phyloP scores from a whole-genome alignment of 2,888 invertebrate genomes.

The Stomorhina lunata region DNA sequence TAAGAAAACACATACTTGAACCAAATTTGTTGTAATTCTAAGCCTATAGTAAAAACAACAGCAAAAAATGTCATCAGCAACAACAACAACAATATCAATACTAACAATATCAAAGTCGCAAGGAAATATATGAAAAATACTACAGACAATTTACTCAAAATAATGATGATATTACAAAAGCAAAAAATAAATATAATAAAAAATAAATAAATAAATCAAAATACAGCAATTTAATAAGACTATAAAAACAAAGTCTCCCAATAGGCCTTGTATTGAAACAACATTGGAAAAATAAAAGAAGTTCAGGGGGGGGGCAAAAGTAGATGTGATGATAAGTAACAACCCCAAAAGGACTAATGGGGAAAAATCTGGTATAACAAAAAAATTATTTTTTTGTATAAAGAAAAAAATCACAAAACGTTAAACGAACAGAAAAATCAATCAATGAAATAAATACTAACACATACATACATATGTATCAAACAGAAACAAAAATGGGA shows the following conservation, averaged over 20 bases:
- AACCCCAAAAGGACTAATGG: background rate
- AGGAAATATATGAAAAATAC: conserved; percentile 14
- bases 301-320: background rate
- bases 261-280: background rate
- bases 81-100: conserved; percentile 6
- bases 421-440: conserved; percentile 51
- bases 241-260: conserved; percentile 1
- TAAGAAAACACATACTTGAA: background rate
- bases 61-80: conserved; percentile 14
- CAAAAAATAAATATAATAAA: conserved; percentile 1
- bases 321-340: background rate
- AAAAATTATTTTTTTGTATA: background rate
- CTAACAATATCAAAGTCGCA: conserved; percentile 10
- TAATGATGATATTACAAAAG: background rate
- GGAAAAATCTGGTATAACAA: background rate
- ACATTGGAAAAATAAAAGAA: too few relatives aligned
- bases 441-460: conserved; percentile 56
- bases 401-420: background rate
- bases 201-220: conserved; percentile 52
- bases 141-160: background rate
- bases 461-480: background rate
- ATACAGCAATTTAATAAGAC: conserved; percentile 48
- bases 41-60: background rate
- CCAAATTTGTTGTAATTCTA: background rate
- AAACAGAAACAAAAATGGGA: background rate